Base-by-base conservation (phyloP, 2,113 vertebrate species). In the Colossoma macropomum region DNA sequence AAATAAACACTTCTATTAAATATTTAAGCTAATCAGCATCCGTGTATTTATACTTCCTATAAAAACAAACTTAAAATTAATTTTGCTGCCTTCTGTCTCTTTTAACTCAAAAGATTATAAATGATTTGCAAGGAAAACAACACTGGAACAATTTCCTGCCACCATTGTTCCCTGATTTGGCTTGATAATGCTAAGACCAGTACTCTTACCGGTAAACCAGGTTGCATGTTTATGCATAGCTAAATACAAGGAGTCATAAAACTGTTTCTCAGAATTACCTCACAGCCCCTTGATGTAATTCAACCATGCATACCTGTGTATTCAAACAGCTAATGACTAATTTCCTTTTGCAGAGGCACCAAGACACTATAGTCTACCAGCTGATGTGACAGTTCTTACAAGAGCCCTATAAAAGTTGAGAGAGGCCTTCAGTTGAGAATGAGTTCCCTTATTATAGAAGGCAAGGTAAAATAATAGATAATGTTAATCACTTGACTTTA, bases 241-340 rank as follows among this genome's bases (percentile, higher is more conserved):
- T 81, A 63, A 28, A 80, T 71, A 25, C 25, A 71, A 69, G 50
- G 38, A 62, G 54, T 60, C 79, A 72, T 72, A 45, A 80, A 72
- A 28, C 54, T 50, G 52, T 41, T 62, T 80, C 66, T 80, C 25
- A 45, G 54, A 80, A 72, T 41, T 72, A n/a, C 66, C 32, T 32
- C 32, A 21, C 10, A 41, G 69, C 45, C 54, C 56, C 27, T 48
- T 81, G 56, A 81, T 73, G 56, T 50, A 81, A 81, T 73, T 62
- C 71, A 81, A 32, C 25, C 38, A 80, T 62, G 79, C 69, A 73
- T 73, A 63, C 54, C 79, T 60, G 60, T 73, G 79, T 30, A 69
- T 56, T 62, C 66, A 62, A 80, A 72, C 54, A n/a, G 54, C 28
- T 50, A 73, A 60, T 48, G 25, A 73, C 56, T 69, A 30, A 80